These are phyloP conservation scores for Dasypolia templi DNA, from an alignment of 2,888 invertebrate genomes.

Conservation along the genomic window DNA sequence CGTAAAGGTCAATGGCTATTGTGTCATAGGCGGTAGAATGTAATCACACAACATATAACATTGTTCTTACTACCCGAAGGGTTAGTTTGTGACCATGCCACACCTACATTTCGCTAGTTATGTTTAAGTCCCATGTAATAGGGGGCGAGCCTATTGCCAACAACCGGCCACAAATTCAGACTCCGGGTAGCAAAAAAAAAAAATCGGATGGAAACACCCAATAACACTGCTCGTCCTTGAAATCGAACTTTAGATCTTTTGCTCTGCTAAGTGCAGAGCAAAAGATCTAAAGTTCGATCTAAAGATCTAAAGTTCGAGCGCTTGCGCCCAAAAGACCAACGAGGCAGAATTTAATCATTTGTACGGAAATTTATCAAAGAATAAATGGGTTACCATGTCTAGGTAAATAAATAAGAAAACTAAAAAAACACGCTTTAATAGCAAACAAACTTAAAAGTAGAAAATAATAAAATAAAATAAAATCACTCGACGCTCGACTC, in stretches of 20 bases:
- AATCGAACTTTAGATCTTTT: neutral
- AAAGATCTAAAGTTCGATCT: too few relatives aligned
- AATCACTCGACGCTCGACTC: too few relatives aligned
- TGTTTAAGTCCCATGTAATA: neutral
- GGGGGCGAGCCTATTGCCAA: neutral
- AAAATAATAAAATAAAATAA: too few relatives aligned
- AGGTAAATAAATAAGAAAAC: neutral
- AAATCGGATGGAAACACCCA: neutral
- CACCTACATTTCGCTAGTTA: neutral
- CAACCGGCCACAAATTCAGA: neutral
- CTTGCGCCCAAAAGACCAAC: too few relatives aligned
- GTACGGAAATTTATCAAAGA: constrained; percentile 54
- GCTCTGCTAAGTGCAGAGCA: too few relatives aligned
- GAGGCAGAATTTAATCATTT: constrained; percentile 48
- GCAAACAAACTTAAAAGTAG: too few relatives aligned
- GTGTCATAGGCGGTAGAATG: constrained; percentile 56
- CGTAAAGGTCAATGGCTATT: constrained; percentile 67
- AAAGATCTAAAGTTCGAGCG: too few relatives aligned
- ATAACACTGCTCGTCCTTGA: neutral
- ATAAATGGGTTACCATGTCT: constrained; percentile 12
- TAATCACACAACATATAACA: constrained; percentile 1
- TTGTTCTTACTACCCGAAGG: too few relatives aligned
- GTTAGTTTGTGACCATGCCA: too few relatives aligned
- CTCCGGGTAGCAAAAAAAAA: too few relatives aligned
- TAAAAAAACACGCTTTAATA: too few relatives aligned